Conservation (phyloP, 2,113 vertebrate genomes). For the Sakesphorus luctuosus region DNA sequence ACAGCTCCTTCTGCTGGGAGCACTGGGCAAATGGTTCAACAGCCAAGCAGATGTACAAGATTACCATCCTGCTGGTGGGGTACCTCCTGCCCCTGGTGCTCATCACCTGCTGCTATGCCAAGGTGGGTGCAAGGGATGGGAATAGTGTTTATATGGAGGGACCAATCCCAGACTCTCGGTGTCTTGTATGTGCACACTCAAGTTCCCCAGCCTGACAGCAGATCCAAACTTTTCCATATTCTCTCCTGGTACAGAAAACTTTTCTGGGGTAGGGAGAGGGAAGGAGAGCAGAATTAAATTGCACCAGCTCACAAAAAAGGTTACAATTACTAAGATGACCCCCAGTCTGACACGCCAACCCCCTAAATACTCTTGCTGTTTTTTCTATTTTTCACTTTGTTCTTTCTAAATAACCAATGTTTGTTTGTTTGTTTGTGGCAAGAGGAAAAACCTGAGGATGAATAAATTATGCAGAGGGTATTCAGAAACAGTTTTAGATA, state of each 20-base stretch:
- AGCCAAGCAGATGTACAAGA: conserved; percentile 76
- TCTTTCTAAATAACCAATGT: not conserved
- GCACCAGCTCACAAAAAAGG: not conserved
- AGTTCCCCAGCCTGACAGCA: not conserved
- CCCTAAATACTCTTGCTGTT: not conserved
- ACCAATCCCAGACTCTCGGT: not conserved
- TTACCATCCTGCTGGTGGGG: conserved; percentile 79
- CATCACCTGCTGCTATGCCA: conserved; percentile 86
- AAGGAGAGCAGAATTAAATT: not conserved
- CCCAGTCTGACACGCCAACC: not conserved
- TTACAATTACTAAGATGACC: not conserved
- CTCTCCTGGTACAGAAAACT: not conserved
- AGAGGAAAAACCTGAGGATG: not conserved
- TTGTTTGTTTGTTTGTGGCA: not conserved
- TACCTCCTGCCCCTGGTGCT: conserved; percentile 84
- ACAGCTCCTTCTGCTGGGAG: conserved; percentile 89
- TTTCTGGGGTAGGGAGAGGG: not conserved
- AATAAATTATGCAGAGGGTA: not conserved
- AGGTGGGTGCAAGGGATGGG: conserved; percentile 64
- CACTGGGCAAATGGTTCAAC: conserved; percentile 67
- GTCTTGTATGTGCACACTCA: not conserved
- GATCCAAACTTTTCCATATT: not conserved
- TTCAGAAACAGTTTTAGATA: not conserved
- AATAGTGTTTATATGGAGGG: not conserved
- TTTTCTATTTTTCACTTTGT: not conserved